Conservation (phyloP, 2,888 invertebrate genomes). For the Himalopsyche tibetana region DNA sequence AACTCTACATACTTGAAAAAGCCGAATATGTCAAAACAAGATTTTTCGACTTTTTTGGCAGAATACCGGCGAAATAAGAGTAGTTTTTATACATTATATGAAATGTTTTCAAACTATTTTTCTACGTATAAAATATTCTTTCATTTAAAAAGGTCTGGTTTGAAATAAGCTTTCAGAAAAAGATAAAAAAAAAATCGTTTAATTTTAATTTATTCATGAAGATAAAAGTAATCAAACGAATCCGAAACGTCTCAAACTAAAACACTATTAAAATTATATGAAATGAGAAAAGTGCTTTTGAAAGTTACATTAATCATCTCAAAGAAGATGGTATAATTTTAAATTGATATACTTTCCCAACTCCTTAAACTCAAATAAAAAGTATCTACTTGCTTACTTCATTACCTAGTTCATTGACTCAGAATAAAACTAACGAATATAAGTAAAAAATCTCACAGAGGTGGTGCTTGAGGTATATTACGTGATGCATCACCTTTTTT, state of each 20-base stretch:
- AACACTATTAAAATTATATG: conserved; percentile 23
- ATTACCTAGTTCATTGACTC: background rate
- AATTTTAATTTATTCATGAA: conserved; percentile 1
- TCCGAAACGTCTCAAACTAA: conserved; percentile 10
- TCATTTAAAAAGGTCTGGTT: too few species aligned
- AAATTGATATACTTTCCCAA: conserved; percentile 15
- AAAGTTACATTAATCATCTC: conserved; percentile 26
- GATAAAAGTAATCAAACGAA: conserved; percentile 21
- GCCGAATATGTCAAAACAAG: too few species aligned
- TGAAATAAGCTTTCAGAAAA: too few species aligned
- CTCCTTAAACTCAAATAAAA: conserved; percentile 6
- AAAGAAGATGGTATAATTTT: conserved; percentile 26
- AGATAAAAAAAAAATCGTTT: background rate
- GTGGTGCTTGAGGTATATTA: background rate
- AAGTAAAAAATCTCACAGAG: background rate
- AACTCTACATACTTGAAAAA: too few species aligned
- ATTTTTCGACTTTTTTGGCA: too few species aligned
- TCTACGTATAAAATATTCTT: too few species aligned
- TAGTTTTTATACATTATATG: too few species aligned
- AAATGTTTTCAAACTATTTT: too few species aligned
- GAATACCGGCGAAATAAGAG: too few species aligned
- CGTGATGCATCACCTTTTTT: too few species aligned
- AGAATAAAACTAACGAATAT: background rate
- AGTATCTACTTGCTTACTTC: conserved; percentile 8
- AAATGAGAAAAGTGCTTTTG: conserved; percentile 7